Evolutionary conservation across 2,888 invertebrate species (phyloP), one percentile per base, ranked within the genome.

Genomic region (Quadroppia sp.): DNA sequence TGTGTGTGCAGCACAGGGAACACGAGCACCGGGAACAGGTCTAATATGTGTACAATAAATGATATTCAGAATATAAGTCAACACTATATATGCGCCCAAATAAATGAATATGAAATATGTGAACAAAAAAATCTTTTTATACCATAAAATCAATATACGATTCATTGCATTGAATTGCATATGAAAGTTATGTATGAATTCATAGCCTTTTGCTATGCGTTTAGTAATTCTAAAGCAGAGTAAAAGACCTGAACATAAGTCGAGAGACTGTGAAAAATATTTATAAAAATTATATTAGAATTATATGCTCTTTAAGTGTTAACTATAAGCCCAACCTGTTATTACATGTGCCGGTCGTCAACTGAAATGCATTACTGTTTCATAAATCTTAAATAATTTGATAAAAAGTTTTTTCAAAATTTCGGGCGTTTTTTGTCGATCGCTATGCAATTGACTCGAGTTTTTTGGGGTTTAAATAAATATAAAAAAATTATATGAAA

Each of bases 141-240:
- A 64, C 40, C n/a, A 36, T 40, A 64, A 64, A 64, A 64, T 64
- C 64, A 36, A 64, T 64, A 64, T 20, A 25, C 25, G 11, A n/a
- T 59, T 28, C 30, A 3, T 59, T 15, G 28, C 25, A 25, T 28
- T 59, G 28, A 59, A 59, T 59, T 59, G 59, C 59, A 59, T 59
- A 59, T 59, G n/a, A 59, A 59, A 59, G 30, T 59, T 64, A 64
- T 64, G 64, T 64, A 64, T 64, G 36, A 64, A 64, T 64, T 64
- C 64, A 64, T 64, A 64, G 20, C 30, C 13, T 59, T 59, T 59
- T 30, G 1, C 15, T 13, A 28, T n/a, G n/a, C 28, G 7, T 7
- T n/a, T 36, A 61, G 30, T 36, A 17, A 13, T 30, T 25, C 3
- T 59, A 15, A 59, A 30, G n/a, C 15, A 36, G 9, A 36, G 36